Evolutionary conservation across 1,140 invertebrate genomes (phyloP).

Genomic region (Nautilus pompilius): DNA sequence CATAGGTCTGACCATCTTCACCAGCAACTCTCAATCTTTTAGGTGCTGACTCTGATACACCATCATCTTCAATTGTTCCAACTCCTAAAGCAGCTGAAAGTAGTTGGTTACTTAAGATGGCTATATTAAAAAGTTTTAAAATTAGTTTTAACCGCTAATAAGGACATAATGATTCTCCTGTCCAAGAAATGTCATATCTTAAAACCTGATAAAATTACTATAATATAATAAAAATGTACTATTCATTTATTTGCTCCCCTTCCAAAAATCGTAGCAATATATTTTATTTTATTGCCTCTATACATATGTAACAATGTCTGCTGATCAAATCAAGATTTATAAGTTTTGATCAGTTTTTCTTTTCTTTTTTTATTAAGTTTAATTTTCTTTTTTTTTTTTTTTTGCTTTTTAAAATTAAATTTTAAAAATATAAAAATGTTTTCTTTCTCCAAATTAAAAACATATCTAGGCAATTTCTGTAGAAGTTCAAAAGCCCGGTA

Average conservation of each 20-base stretch:
- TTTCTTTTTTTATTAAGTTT: too few relatives aligned
- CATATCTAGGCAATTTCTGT: too few relatives aligned
- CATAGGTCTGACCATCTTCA: constrained; percentile 46
- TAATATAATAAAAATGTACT: neutral
- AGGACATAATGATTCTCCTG: neutral
- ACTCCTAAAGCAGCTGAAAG: constrained; percentile 1
- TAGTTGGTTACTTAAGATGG: neutral
- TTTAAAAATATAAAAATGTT: too few relatives aligned
- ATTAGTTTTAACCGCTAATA: neutral
- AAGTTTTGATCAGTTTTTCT: too few relatives aligned
- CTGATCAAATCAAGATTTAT: too few relatives aligned
- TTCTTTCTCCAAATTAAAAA: too few relatives aligned
- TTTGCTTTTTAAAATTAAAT: too few relatives aligned
- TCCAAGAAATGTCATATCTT: neutral
- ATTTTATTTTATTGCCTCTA: neutral
- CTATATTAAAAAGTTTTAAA: neutral
- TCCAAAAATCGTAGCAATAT: neutral
- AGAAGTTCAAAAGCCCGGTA: too few relatives aligned
- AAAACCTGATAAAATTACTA: neutral
- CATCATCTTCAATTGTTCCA: constrained; percentile 3
- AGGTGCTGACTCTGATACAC: constrained; percentile 22
- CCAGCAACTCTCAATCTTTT: constrained; percentile 40
- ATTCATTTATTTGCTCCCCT: neutral
- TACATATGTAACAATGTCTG: too few relatives aligned
- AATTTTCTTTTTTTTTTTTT: too few relatives aligned